Base-by-base conservation (phyloP, 1,140 invertebrate species). In the Drosophila seguyi region DNA sequence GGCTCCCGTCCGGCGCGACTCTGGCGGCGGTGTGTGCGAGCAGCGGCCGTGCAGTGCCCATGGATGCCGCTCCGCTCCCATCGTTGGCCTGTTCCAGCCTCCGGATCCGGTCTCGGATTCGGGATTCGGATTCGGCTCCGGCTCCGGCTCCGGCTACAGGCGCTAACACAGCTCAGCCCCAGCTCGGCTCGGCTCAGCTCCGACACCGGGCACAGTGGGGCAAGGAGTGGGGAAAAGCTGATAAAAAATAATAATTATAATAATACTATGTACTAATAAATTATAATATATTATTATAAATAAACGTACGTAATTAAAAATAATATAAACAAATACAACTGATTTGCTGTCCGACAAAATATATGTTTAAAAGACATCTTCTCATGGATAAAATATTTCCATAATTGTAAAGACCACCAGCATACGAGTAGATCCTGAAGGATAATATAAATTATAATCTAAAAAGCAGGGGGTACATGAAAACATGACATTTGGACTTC, bases 21-120 rank as follows among this genome's bases (percentile, higher is more conserved):
- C 50, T 53, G 50, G 50, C 48, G 48, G 27, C 48, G 48, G 27
- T 52, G 45, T 67, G 41, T 61, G 56, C 57, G 61, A 81, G 44
- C 80, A 82, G 79, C 82, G 75, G 78, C 83, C 75, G 77, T 80
- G 78, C 79, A 79, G 71, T 75, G 75, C 57, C 80, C 47, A 60
- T 77, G 77, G 67, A 42, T 58, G 55, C 68, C 31, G 59, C 61
- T 71, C 66, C 60, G 77, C 57, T 66, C 60, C 57, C 42, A 58
- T 75, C 74, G 74, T 61, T 73, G 63, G 29, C 57, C 47, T 13
- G 60, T 36, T 48, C 42, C 41, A 36, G 76, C 45, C 66, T 63
- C 79, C 76, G 62, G 74, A 59, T 73, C 66, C 53, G 63, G 53
- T 47, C 81, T 74, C 65, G 67, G 73, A 57, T 48, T 31, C 27